Conservation (phyloP, 2,797 vertebrate genomes). For the Enoplosus armatus region DNA sequence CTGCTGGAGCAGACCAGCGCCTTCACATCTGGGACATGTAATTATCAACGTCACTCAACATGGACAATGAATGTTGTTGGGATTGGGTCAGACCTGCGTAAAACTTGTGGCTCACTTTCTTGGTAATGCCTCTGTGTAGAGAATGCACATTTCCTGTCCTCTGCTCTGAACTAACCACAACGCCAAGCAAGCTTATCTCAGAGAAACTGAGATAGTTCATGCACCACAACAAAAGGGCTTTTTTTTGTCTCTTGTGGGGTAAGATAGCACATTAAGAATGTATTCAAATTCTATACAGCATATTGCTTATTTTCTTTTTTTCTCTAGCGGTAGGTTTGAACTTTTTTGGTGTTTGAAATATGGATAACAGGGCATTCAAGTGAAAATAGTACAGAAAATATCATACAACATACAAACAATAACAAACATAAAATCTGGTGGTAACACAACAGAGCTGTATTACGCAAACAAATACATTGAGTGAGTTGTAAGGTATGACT, state of each 20-base stretch:
- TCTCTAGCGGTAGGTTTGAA: neutral
- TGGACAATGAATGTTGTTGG: neutral
- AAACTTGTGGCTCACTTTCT: neutral
- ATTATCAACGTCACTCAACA: neutral
- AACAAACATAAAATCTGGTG: neutral
- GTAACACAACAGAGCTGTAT: neutral
- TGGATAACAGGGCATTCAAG: neutral
- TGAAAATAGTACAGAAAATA: neutral
- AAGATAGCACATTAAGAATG: neutral
- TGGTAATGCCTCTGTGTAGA: neutral
- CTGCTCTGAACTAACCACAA: conserved; percentile 3
- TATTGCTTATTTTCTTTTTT: neutral
- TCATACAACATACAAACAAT: neutral
- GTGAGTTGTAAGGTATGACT: no score
- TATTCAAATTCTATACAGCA: neutral
- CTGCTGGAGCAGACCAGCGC: conserved; percentile 79
- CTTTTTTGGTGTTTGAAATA: neutral
- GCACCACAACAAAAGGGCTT: no score
- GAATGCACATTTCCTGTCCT: conserved; percentile 25
- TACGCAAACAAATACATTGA: no score
- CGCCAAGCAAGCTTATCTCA: neutral
- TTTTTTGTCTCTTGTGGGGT: no score
- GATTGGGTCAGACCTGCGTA: neutral
- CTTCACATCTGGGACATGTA: conserved; percentile 80
- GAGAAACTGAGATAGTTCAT: neutral